Base-by-base conservation (phyloP, 2,797 vertebrate genomes). In the Myotis vivesi region DNA sequence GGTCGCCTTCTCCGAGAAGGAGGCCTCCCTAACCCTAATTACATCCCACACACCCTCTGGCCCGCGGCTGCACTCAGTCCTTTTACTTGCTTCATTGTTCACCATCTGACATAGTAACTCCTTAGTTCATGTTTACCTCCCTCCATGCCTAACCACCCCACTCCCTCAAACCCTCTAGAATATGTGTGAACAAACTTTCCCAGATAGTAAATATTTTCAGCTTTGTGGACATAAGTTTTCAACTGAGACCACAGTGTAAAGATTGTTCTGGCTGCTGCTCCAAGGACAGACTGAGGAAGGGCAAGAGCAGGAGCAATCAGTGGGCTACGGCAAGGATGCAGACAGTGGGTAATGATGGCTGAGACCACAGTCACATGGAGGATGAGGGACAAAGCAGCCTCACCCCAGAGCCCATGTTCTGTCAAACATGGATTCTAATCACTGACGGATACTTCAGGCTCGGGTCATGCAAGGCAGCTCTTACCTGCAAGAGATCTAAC, bases 41-140 rank as follows among this genome's bases (percentile, higher is more conserved):
- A 23, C 15, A 17, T 15, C 49, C 30, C 33, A 8, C 59, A 13
- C 19, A 8, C 15, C 2, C 0, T 16, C 44, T 38, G 1, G 17
- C 20, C 22, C 1, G 0, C 12, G 3, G 53, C 38, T 6, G 25
- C 33, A 5, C 25, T 79, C 17, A 5, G 8, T 33, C 4, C 8
- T 3, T 16, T 68, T 23, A 3, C 13, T 17, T 73, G 20, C 33
- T 55, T 82, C 22, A 80, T 19, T 23, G 16, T 8, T 57, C 53
- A 28, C 8, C n/a, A 20, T 33, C 57, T 62, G 46, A 85, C 36
- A 33, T 19, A 9, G 53, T 28, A 62, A 80, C 19, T 71, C 7
- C 20, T 25, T 72, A 6, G 2, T 6, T 33, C 33, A 25, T 69
- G 72, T 41, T 23, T 76, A 6, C 66, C 51, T 66, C 36, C 44